Evolutionary conservation across 64 coral and sea anemone species (phyloP).

Genomic region (Pachyseris speciosa): DNA sequence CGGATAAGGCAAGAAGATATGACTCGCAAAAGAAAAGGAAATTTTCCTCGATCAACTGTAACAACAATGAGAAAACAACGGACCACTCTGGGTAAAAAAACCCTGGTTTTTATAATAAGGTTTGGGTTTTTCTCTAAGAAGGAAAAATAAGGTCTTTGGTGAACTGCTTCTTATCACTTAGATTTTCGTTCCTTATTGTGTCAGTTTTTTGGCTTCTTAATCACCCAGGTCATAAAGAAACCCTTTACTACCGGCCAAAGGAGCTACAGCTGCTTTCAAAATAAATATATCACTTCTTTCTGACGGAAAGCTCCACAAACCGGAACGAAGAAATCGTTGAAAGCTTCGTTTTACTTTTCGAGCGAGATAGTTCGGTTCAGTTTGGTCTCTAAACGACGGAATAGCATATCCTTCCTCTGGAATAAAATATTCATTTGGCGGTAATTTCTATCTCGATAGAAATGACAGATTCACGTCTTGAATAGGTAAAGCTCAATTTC

Average conservation of each 20-base stretch:
- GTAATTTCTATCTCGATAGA: conserved; percentile 51
- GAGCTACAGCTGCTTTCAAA: conserved; percentile 26
- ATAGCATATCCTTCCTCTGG: background rate
- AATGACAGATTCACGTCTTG: conserved; percentile 34
- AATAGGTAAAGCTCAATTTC: conserved; percentile 44
- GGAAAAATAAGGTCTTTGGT: background rate
- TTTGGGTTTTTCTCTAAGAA: background rate
- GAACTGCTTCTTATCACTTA: background rate
- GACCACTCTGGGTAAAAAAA: background rate
- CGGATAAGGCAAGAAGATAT: background rate
- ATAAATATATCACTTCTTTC: conserved; percentile 25
- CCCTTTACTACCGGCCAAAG: background rate
- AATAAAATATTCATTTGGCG: conserved; percentile 54
- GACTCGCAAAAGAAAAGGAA: background rate
- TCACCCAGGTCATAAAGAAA: conserved; percentile 11
- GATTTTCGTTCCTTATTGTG: background rate
- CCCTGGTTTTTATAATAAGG: too few species aligned
- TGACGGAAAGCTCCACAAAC: conserved; percentile 5
- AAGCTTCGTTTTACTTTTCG: background rate
- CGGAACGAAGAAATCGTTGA: background rate
- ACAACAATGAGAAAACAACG: background rate
- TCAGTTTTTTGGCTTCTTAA: background rate
- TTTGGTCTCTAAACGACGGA: background rate
- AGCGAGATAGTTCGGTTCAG: too few species aligned
- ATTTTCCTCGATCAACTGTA: background rate